Base-by-base conservation (phyloP, 2,888 invertebrate genomes). In the Liodrosophila aerea region DNA sequence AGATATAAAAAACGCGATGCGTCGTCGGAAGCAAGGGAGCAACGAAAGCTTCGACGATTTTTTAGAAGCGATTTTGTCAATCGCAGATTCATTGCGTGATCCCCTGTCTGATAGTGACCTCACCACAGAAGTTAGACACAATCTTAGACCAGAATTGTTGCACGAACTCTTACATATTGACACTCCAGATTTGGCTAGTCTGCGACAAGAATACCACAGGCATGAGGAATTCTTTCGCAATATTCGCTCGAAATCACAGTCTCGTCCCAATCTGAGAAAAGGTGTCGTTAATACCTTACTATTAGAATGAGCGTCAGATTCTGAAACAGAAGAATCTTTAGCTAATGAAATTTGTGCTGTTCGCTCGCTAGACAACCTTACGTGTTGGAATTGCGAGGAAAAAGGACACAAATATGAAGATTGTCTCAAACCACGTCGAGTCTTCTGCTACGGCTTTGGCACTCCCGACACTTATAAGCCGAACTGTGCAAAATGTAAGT, bases 11-110 rank as follows among this genome's bases (percentile, higher is more conserved):
- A 15, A 39, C 8, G 46, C 27, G 1, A 8, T 46, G 13, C 34
- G 46, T 5, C 2, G 46, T 1, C 34, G 36, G 0, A 37, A 36
- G 18, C 46, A 46, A 13, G 36, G 36, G 1, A 8, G n/a, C 1
- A 46, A 46, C 7, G 46, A 46, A 22, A 46, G n/a, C 9, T 37
- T 46, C 3, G 36, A 47, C 16, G 30, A 37, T 4, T 47, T 47
- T 30, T 8, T 39, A 2, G 37, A 47, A 3, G 37, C 39, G 2
- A 46, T 46, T 22, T 7, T 46, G 22, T 12, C 1, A 0, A 46
- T 46, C 5, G n/a, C 34, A 4, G 46, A 36, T 30, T 15, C 46
- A 1, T 37, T 47, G 7, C 27, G 37, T 1, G 11, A 47, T 7
- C 47, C 37, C 3, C 8, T 47, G 37, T 29, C 27, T 5, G 47